A percentile compares a stretch with the other conserved stretches of the same genome.
Conservation (phyloP, 2,797 vertebrate genomes). For the Hozukius guyotensis region DNA sequence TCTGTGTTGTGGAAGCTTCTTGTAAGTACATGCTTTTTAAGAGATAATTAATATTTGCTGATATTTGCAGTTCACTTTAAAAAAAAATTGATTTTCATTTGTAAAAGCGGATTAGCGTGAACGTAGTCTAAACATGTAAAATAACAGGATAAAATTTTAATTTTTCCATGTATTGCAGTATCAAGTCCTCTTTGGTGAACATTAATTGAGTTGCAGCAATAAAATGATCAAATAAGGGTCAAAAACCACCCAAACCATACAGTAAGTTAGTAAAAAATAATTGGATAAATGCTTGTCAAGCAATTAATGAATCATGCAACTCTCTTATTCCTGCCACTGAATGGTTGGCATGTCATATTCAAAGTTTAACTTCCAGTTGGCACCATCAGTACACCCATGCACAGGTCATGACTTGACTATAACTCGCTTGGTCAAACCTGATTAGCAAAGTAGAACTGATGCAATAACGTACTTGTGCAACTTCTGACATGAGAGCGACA, state of each 20-base stretch:
- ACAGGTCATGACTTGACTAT: background rate
- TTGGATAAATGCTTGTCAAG: background rate
- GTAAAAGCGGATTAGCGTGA: background rate
- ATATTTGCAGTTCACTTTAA: background rate
- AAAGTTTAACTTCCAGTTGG: background rate
- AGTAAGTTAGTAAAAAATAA: background rate
- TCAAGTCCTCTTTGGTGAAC: background rate
- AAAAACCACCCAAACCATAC: background rate
- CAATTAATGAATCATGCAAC: too few species aligned
- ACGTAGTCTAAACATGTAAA: background rate
- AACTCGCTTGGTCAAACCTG: background rate
- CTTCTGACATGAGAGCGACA: background rate
- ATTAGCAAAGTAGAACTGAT: slow-evolving; percentile 14
- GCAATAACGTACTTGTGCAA: slow-evolving; percentile 19
- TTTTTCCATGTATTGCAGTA: background rate
- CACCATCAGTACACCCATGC: background rate
- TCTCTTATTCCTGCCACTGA: background rate
- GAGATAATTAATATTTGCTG: background rate
- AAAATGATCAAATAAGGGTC: background rate
- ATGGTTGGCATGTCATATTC: background rate
- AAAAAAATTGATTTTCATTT: background rate
- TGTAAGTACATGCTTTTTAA: slow-evolving; percentile 51
- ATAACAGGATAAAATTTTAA: background rate
- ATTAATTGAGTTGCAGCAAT: background rate
- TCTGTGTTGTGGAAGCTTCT: slow-evolving; percentile 51